A percentile compares a stretch with the other conserved stretches of the same genome.
phyloP scores from a whole-genome alignment of 2,888 invertebrate species.

The Beris chalybata region DNA sequence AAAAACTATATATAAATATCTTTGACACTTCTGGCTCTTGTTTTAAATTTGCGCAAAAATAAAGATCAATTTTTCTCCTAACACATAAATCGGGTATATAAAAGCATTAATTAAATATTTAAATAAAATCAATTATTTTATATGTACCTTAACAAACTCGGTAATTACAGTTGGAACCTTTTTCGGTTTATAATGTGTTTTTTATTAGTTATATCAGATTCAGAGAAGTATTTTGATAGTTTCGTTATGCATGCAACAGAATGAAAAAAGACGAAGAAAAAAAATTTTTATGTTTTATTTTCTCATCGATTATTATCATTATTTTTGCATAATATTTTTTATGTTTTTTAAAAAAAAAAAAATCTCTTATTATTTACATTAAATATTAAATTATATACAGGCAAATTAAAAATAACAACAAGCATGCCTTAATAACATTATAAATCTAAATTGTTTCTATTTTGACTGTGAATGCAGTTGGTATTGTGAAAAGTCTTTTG shows the following conservation, averaged over 20 bases:
- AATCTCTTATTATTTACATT: too few relatives aligned
- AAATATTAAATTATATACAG: too few relatives aligned
- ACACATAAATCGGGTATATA: background rate
- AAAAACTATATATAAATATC: background rate
- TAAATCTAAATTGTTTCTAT: too few relatives aligned
- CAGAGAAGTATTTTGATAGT: background rate
- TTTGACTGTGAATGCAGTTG: too few relatives aligned
- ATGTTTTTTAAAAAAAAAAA: too few relatives aligned
- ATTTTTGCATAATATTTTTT: too few relatives aligned
- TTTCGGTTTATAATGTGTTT: background rate
- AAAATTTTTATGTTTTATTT: conserved; percentile 4
- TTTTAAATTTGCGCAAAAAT: conserved; percentile 7
- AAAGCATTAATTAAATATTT: background rate
- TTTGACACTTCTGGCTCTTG: conserved; percentile 10
- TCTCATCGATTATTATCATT: background rate
- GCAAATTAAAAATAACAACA: too few relatives aligned
- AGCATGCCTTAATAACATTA: too few relatives aligned
- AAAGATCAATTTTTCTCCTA: background rate
- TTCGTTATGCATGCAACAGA: conserved; percentile 27
- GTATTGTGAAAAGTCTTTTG: too few relatives aligned
- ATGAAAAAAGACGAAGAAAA: conserved; percentile 22
- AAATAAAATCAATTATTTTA: conserved; percentile 15
- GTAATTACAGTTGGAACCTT: conserved; percentile 32
- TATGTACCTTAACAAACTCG: conserved; percentile 29
- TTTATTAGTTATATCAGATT: background rate